Conservation (phyloP, 2,888 invertebrate genomes). For the Lordiphosa fenestrarum region DNA sequence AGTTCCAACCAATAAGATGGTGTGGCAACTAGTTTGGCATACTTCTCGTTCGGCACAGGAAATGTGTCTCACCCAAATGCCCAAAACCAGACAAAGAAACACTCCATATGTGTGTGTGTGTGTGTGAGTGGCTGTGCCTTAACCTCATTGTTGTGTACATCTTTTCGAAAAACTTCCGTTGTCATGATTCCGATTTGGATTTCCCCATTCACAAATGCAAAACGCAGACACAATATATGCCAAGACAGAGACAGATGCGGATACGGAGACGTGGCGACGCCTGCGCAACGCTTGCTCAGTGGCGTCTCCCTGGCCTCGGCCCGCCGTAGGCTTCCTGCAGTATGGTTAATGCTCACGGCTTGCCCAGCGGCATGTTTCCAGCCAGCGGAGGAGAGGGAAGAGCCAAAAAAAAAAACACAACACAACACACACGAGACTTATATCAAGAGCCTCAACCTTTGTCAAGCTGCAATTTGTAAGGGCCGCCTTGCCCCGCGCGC, state of each 20-base stretch:
- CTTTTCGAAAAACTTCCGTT: conserved; percentile 57
- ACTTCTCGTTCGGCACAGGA: too few relatives aligned
- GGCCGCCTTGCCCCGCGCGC: conserved; percentile 34
- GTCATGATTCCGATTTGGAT: conserved; percentile 45
- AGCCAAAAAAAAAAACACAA: not conserved
- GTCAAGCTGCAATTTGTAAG: conserved; percentile 55
- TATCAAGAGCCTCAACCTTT: conserved; percentile 6
- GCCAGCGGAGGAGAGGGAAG: not conserved
- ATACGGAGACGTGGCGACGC: conserved; percentile 35
- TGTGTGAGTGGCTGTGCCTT: too few relatives aligned
- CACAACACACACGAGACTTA: not conserved
- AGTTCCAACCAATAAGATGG: too few relatives aligned
- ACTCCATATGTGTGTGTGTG: too few relatives aligned
- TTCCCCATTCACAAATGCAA: conserved; percentile 52
- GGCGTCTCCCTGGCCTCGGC: not conserved
- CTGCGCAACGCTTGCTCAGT: conserved; percentile 39
- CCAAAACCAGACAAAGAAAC: too few relatives aligned
- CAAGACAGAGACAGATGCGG: conserved; percentile 27
- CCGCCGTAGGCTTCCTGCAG: conserved; percentile 24
- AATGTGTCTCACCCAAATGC: too few relatives aligned
- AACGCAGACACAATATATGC: conserved; percentile 54
- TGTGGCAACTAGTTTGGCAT: too few relatives aligned
- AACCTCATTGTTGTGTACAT: too few relatives aligned
- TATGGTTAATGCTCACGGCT: conserved; percentile 43
- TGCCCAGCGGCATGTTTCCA: conserved; percentile 43